Evolutionary conservation across 2,113 vertebrate species (phyloP).

Genomic region (Pteruthius melanotis): DNA sequence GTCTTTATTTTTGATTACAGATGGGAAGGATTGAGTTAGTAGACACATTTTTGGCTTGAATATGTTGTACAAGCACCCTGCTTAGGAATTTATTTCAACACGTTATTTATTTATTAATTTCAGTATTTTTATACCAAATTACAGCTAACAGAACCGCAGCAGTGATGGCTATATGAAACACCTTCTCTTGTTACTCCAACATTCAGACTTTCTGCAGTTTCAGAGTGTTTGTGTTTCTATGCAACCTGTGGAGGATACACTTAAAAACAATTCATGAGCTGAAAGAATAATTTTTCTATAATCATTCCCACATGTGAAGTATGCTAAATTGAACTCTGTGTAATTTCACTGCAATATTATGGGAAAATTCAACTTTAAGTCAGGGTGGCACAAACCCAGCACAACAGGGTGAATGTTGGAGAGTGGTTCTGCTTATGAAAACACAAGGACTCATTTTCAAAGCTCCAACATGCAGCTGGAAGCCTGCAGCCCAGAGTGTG

Average conservation of each 20-base stretch:
- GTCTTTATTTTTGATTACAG: not conserved
- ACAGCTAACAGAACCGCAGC: not conserved
- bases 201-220: not conserved
- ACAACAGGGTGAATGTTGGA: not conserved
- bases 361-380: not conserved
- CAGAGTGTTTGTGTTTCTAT: not conserved
- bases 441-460: not conserved
- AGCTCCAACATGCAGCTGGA: fast-evolving
- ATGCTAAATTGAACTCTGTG: not conserved
- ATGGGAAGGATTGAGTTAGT: not conserved
- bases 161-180: not conserved
- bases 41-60: not conserved
- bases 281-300: not conserved
- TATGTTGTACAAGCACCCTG: not conserved
- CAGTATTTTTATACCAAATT: not conserved
- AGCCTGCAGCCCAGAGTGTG: not conserved
- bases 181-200: not conserved
- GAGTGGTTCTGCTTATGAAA: not conserved
- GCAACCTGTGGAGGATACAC: not conserved
- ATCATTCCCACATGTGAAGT: not conserved
- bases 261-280: not conserved
- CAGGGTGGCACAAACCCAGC: not conserved
- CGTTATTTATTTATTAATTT: not conserved
- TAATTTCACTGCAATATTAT: not conserved
- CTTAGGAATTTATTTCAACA: not conserved